These are phyloP conservation scores for Balaenoptera acutorostrata DNA, from an alignment of 2,113 vertebrate genomes.

Conservation along the genomic window DNA sequence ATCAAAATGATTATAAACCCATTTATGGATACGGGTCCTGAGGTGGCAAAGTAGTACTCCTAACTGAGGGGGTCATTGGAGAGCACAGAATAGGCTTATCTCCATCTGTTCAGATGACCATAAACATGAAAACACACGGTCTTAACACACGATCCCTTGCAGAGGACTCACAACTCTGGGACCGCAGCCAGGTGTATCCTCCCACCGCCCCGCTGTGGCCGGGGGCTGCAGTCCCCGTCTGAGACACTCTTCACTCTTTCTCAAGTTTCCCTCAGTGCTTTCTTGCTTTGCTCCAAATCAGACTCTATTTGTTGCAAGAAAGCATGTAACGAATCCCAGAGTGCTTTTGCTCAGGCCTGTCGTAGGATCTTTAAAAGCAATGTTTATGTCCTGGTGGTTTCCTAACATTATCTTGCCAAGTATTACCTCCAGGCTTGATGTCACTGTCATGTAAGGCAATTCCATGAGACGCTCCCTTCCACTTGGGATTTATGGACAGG, in stretches of 20 bases:
- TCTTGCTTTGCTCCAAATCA: not conserved
- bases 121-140: not conserved
- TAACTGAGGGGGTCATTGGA: no score
- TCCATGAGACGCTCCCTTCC: not conserved
- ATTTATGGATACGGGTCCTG: not conserved
- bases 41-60: not conserved
- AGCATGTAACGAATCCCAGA: not conserved
- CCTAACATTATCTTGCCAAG: not conserved
- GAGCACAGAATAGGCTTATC: not conserved
- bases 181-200: fast-evolving
- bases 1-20: not conserved
- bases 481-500: not conserved
- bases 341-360: not conserved
- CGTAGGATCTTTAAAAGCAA: not conserved
- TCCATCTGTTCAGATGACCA: not conserved
- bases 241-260: not conserved
- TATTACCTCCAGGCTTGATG: not conserved
- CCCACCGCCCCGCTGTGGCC: not conserved
- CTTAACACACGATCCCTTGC: not conserved
- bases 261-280: not conserved
- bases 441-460: not conserved
- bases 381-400: not conserved
- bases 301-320: not conserved
- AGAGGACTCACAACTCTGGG: not conserved
- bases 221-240: not conserved